phyloP scores from a whole-genome alignment of 1,140 invertebrate species.

The Diabrotica virgifera region DNA sequence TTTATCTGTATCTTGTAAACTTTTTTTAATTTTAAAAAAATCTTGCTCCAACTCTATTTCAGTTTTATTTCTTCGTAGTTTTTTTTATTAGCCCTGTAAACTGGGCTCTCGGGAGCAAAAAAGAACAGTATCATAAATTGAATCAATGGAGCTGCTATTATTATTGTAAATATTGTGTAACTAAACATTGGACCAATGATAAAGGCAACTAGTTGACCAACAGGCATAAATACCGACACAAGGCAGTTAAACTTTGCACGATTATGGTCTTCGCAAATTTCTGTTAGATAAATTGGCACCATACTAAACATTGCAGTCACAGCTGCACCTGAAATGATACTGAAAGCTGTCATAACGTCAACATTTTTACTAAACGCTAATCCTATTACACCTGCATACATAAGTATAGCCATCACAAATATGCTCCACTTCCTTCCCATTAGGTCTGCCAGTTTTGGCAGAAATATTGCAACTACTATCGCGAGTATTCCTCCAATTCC shows the following conservation, averaged over 20 bases:
- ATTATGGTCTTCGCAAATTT: slow-evolving; percentile 11
- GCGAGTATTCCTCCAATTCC: neutral
- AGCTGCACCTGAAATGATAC: neutral
- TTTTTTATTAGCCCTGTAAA: slow-evolving; percentile 58
- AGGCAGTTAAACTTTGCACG: neutral
- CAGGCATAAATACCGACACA: neutral
- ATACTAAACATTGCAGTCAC: neutral
- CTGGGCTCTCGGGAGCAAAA: slow-evolving; percentile 71
- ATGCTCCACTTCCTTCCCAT: slow-evolving; percentile 8
- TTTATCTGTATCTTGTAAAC: too few relatives aligned
- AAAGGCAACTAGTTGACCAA: slow-evolving; percentile 1
- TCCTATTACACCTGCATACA: neutral
- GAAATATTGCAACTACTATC: neutral
- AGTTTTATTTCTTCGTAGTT: slow-evolving; percentile 7
- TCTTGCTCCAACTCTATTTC: neutral
- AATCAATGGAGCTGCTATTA: slow-evolving; percentile 32
- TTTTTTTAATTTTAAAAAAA: neutral
- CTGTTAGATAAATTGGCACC: slow-evolving; percentile 9
- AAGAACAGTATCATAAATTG: slow-evolving; percentile 60
- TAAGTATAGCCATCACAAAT: neutral
- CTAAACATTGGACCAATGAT: neutral
- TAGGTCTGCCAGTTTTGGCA: neutral
- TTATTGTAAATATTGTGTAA: neutral
- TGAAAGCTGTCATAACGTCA: neutral
- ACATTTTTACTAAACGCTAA: neutral